Evolutionary conservation across 2,113 vertebrate genomes (phyloP).

Genomic region (Indicator indicator): DNA sequence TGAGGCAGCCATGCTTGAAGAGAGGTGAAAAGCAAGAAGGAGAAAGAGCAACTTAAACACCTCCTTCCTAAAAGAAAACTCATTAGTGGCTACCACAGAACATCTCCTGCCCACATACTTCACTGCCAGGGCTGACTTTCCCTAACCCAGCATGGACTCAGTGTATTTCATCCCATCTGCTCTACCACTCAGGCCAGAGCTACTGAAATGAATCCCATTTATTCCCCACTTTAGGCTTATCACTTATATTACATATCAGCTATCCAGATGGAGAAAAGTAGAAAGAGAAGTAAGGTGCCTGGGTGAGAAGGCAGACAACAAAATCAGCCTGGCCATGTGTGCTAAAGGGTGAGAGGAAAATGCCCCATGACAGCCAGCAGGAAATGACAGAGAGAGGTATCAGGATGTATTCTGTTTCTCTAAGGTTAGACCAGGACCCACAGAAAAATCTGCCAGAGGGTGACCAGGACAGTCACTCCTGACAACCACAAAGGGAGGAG

Average conservation of each 20-base stretch:
- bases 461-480: not conserved
- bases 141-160: not conserved
- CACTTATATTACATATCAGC: not conserved
- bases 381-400: not conserved
- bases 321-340: not conserved
- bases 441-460: not conserved
- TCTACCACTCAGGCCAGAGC: not conserved
- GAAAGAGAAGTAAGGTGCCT: not conserved
- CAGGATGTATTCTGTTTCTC: not conserved
- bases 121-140: not conserved
- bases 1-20: not conserved
- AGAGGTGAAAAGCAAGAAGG: not conserved
- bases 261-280: not conserved
- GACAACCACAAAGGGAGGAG: not conserved
- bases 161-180: not conserved
- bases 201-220: not conserved
- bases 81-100: not conserved
- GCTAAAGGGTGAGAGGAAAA: not conserved
- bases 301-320: not conserved
- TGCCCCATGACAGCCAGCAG: not conserved
- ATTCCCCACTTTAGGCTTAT: not conserved
- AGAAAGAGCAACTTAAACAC: not conserved
- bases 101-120: not conserved
- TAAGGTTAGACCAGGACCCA: not conserved
- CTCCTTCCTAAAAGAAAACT: not conserved